phyloP scores from a whole-genome alignment of 2,797 vertebrate species.

The Oreochromis mossambicus region DNA sequence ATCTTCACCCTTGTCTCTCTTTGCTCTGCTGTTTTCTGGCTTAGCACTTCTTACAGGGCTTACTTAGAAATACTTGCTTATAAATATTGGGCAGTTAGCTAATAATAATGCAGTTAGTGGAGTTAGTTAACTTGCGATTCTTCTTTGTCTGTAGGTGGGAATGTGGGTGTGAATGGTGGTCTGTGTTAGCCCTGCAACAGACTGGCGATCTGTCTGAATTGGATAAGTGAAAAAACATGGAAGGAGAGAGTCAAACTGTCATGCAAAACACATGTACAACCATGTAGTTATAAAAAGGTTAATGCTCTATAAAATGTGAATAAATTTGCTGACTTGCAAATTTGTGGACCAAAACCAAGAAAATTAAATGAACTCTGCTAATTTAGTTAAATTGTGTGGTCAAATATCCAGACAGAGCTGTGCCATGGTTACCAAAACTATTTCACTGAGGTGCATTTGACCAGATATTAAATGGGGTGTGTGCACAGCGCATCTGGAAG shows the following conservation, averaged over 20 bases:
- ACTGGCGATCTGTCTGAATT: neutral
- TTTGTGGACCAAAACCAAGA: neutral
- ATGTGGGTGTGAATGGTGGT: neutral
- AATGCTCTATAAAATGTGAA: neutral
- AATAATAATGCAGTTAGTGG: neutral
- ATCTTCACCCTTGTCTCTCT: neutral
- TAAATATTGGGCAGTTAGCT: neutral
- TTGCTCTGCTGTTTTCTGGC: neutral
- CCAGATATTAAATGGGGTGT: neutral
- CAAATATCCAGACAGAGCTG: neutral
- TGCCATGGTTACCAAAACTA: neutral
- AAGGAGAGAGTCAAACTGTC: neutral
- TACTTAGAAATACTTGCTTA: neutral
- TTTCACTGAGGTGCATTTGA: neutral
- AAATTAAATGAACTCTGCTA: neutral
- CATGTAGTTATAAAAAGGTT: neutral
- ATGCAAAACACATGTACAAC: neutral
- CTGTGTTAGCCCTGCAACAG: neutral
- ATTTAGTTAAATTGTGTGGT: too few relatives aligned
- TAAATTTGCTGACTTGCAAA: neutral
- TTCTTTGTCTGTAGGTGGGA: neutral
- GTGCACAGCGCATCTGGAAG: accelerated
- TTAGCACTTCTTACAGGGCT: neutral
- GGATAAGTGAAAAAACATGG: neutral
- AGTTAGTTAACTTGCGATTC: neutral